Evolutionary conservation across 2,113 vertebrate species (phyloP).

Genomic region (Crocuta crocuta): DNA sequence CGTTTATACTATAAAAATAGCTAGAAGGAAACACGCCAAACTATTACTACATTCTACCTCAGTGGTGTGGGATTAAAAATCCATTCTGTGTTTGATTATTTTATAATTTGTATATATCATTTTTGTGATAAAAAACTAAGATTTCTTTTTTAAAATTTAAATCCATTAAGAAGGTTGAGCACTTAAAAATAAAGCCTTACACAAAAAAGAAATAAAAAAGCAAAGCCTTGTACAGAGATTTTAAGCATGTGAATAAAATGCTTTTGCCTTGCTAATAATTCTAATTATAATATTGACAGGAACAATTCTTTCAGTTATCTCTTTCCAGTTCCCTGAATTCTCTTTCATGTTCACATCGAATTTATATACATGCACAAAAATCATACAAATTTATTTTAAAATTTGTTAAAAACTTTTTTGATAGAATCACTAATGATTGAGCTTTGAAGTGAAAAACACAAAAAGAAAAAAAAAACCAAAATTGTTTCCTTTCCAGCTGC

Average conservation of each 20-base stretch:
- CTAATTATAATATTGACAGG: not conserved
- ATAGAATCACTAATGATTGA: slow-evolving; percentile 13
- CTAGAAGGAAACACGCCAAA: not conserved
- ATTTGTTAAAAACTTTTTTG: not conserved
- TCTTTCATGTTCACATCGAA: slow-evolving; percentile 11
- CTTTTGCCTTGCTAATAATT: slow-evolving; percentile 53
- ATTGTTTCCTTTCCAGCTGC: not conserved
- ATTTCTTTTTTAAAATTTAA: slow-evolving; percentile 43
- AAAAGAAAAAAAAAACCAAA: not conserved
- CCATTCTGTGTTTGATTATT: slow-evolving; percentile 17
- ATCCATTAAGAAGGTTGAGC: not conserved
- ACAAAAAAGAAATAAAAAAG: not conserved
- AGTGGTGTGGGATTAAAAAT: not conserved
- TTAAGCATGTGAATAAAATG: slow-evolving; percentile 34
- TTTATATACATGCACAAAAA: not conserved
- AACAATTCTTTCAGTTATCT: not conserved
- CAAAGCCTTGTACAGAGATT: not conserved
- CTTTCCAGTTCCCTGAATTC: slow-evolving; percentile 11
- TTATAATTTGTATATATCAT: not conserved
- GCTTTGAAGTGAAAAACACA: slow-evolving; percentile 36
- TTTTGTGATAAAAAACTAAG: slow-evolving; percentile 38
- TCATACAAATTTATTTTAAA: slow-evolving; percentile 51
- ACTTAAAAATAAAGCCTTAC: not conserved
- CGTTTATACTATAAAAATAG: slow-evolving; percentile 56
- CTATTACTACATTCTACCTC: not conserved